Evolutionary conservation across 2,888 invertebrate species (phyloP), one percentile per base, ranked within the genome.

Genomic region (Pseudanteris insignis): DNA sequence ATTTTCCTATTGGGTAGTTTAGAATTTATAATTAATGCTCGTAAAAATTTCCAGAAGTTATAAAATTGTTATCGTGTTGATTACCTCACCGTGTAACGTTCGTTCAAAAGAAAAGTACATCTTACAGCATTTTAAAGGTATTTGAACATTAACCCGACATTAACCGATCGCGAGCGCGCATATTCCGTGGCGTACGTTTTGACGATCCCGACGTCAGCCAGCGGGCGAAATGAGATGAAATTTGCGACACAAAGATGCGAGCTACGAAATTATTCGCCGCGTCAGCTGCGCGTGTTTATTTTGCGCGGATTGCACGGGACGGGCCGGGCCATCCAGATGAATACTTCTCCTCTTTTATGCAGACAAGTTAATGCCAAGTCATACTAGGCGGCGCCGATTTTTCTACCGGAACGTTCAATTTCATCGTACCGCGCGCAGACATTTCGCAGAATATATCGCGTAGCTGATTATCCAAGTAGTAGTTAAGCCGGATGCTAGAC

Each of bases 401-500:
- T 63, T 63, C 62, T 26, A 32, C 14, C 32, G 46, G 43, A 53
- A 47, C 54, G 53, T 63, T 54, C 63, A 54, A 60, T 54, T 60
- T 54, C 47, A 30, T 51, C 33, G 28, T 33, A 44, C 38, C 46
- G 53, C 34, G 51, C 43, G 50, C 58, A 43, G 58, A 54, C 63
- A 48, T 46, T n/a, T 29, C 33, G 63, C 54, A 54, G 58, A 58
- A 47, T 57, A 57, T 54, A 57, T 37, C 55, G 43, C 25, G 58
- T 54, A 54, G 50, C 40, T 40, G 43, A 43, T 48, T 43, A 47
- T 47, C 43, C 57, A 62, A 62, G 57, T 57, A 57, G 62, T 47
- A 53, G 58, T 58, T 63, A 58, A 58, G 53, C 58, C 53, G 63
- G 62, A 63, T 57, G 57, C 53, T 43, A 41, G 57, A 51, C 57